Conservation (phyloP, 2,888 invertebrate species). For the Polyommatus iphigenia region DNA sequence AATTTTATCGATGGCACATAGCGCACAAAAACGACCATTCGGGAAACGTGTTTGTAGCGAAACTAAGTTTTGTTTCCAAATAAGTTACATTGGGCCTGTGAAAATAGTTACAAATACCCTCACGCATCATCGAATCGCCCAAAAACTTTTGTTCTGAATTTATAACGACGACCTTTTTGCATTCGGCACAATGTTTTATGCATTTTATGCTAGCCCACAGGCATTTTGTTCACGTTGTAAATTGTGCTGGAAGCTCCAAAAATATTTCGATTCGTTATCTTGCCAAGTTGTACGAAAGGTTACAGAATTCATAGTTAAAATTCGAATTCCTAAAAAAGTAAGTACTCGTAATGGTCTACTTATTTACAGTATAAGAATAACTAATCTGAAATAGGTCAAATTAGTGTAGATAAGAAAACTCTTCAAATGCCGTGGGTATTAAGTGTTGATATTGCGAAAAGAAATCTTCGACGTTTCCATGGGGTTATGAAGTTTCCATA, state of each 20-base stretch:
- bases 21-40: constrained; percentile 5
- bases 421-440: too few relatives aligned
- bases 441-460: too few relatives aligned
- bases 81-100: constrained; percentile 16
- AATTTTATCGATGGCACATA: constrained; percentile 16
- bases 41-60: neutral
- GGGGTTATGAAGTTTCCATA: too few relatives aligned
- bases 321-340: constrained; percentile 14
- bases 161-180: constrained; percentile 54
- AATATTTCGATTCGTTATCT: constrained; percentile 36
- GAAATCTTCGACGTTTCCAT: too few relatives aligned
- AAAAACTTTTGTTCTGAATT: constrained; percentile 63
- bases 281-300: constrained; percentile 1
- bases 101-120: constrained; percentile 18
- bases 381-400: too few relatives aligned
- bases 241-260: constrained; percentile 52
- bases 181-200: constrained; percentile 49
- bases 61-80: constrained; percentile 18
- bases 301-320: neutral
- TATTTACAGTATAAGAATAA: neutral
- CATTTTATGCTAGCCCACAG: constrained; percentile 55
- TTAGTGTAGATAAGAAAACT: too few relatives aligned
- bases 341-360: constrained; percentile 5
- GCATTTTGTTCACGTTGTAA: constrained; percentile 58
- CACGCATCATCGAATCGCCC: constrained; percentile 42